These are phyloP conservation scores for Cyclina sinensis DNA, from an alignment of 1,140 invertebrate species.

Conservation along the genomic window DNA sequence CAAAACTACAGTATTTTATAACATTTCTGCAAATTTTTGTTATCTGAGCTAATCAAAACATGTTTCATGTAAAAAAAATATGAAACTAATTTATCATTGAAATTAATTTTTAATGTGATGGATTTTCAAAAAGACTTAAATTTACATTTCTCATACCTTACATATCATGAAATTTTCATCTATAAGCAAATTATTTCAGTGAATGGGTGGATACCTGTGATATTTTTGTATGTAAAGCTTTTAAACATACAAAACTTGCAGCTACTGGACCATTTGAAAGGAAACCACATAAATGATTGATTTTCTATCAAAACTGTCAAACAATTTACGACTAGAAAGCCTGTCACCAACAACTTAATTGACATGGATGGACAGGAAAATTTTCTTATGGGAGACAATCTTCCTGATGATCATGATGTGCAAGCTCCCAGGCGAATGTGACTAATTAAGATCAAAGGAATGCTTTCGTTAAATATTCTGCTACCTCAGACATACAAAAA, in stretches of 20 bases:
- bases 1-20: too few relatives aligned
- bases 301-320: slow-evolving; percentile 26
- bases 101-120: too few relatives aligned
- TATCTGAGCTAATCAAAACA: too few relatives aligned
- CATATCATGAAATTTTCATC: too few relatives aligned
- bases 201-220: too few relatives aligned
- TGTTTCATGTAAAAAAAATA: too few relatives aligned
- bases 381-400: not conserved
- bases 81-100: too few relatives aligned
- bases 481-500: not conserved
- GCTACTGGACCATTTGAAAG: slow-evolving; percentile 3
- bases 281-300: slow-evolving; percentile 37
- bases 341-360: slow-evolving; percentile 45
- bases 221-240: too few relatives aligned
- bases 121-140: too few relatives aligned
- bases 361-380: not conserved
- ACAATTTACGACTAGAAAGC: slow-evolving; percentile 2
- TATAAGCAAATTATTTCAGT: not conserved
- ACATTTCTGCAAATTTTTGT: too few relatives aligned
- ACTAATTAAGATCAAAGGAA: slow-evolving; percentile 35
- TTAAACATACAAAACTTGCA: not conserved
- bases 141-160: too few relatives aligned
- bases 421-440: not conserved
- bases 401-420: not conserved
- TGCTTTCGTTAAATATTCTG: not conserved